Base-by-base conservation (phyloP, 2,797 vertebrate genomes). In the Lutjanus argentimaculatus region DNA sequence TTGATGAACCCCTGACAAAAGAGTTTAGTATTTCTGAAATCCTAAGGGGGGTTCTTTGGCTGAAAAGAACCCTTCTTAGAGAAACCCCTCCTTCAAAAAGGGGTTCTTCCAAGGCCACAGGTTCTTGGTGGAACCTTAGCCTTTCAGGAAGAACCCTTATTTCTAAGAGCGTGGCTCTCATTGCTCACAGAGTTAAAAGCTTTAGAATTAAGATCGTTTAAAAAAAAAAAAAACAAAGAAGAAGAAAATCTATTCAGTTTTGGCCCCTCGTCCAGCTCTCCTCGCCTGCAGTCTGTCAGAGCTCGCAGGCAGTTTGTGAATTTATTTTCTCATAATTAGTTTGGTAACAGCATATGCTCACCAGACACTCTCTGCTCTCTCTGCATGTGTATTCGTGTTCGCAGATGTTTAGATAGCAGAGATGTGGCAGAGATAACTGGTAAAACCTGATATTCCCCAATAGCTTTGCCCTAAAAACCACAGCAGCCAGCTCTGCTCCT, bases 241-340 rank as follows among this genome's bases (percentile, higher is more conserved):
- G 21, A 14, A 17, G 57, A 14, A 57, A 72, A 67, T 79, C 48
- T 57, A 52, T 75, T 79, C 77, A 46, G 63, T 79, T 81, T 81
- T 80, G 83, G 81, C 82, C 70, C 70, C 67, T 49, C 40, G 59
- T 89, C 82, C 74, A 9, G 25, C 70, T 77, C n/a, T 46, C 45
- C 22, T 58, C 4, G 73, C 72, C 89, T 91, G 89, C 82, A 77
- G 80, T 85, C 58, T 86, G 79, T 94, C 90, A 84, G 61, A 72
- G 77, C 77, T 19, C 62, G 17, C 84, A 77, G 89, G 86, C 86
- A 89, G 78, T 76, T 82, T 87, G 86, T 79, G 84, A 88, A 92
- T 95, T 92, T 94, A 92, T 92, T 94, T 91, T 88, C 89, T 91
- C 84, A 58, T 83, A 91, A 89, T 92, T 90, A 92, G 88, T 90